Evolutionary conservation across 2,113 vertebrate genomes (phyloP).

Genomic region (Toxotes chatareus): DNA sequence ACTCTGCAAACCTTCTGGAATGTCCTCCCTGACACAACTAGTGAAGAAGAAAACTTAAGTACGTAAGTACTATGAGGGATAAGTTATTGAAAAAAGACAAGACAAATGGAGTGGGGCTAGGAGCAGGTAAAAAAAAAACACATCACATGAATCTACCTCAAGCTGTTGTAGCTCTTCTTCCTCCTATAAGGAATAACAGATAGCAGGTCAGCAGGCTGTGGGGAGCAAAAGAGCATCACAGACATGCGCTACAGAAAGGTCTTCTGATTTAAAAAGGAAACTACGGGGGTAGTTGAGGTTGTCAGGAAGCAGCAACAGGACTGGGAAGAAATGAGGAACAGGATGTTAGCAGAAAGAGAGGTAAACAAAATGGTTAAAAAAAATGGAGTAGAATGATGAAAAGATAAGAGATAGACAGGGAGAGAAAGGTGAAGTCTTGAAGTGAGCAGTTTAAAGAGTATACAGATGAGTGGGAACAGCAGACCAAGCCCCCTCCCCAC

Average conservation of each 20-base stretch:
- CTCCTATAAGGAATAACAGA: conserved; percentile 81
- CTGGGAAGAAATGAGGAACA: conserved; percentile 68
- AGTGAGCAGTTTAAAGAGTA: conserved; percentile 8
- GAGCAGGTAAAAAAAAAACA: conserved; percentile 10
- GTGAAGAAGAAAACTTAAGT: not conserved
- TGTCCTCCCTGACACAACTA: not conserved
- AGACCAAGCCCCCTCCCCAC: conserved; percentile 16
- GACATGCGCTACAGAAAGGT: conserved; percentile 52
- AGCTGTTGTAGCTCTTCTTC: conserved; percentile 86
- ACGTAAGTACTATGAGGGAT: not conserved
- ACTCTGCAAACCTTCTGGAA: not conserved
- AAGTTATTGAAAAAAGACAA: not conserved
- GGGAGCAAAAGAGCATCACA: conserved; percentile 63
- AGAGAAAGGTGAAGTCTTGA: conserved; percentile 14
- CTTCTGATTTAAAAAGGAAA: conserved; percentile 41
- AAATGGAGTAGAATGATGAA: conserved; percentile 7
- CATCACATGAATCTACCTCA: conserved; percentile 80
- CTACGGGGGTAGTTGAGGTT: conserved; percentile 52
- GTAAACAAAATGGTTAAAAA: conserved; percentile 1
- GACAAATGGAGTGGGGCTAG: not conserved
- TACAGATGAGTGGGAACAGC: conserved; percentile 33
- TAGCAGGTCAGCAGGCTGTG: conserved; percentile 67
- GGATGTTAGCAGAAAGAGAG: conserved; percentile 62
- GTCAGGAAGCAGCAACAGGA: conserved; percentile 71
- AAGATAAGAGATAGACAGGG: not conserved